Evolutionary conservation across 2,797 vertebrate genomes (phyloP).

Genomic region (Crenichthys baileyi): DNA sequence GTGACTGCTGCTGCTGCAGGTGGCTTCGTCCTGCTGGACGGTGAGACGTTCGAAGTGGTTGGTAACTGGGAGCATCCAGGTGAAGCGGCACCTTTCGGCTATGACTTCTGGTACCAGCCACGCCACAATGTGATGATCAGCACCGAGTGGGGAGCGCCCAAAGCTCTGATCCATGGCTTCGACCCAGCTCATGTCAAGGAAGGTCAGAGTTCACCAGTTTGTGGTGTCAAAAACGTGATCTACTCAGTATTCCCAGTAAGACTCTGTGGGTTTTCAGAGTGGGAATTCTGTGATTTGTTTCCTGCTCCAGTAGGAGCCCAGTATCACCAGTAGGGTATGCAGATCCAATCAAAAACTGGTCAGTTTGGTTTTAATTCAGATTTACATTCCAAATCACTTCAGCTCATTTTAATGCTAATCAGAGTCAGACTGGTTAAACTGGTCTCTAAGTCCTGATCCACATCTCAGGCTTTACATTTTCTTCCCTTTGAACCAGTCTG

Average conservation of each 20-base stretch:
- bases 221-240: neutral
- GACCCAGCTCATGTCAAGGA: constrained; percentile 80
- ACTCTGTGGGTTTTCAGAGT: neutral
- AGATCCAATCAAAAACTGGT: too few species aligned
- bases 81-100: constrained; percentile 81
- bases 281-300: too few species aligned
- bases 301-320: too few species aligned
- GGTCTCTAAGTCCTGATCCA: too few species aligned
- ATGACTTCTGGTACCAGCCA: constrained; percentile 98
- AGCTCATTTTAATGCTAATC: too few species aligned
- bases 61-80: constrained; percentile 88
- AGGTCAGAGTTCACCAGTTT: constrained; percentile 71
- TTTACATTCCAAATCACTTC: too few species aligned
- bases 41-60: constrained; percentile 89
- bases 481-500: too few species aligned
- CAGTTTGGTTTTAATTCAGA: too few species aligned
- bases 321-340: too few species aligned
- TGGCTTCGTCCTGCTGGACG: constrained; percentile 90
- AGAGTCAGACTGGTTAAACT: too few species aligned
- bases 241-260: neutral
- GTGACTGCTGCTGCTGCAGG: constrained; percentile 70
- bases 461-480: too few species aligned
- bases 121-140: constrained; percentile 94
- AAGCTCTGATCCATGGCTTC: constrained; percentile 82
- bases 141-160: constrained; percentile 89